Evolutionary conservation across 2,113 vertebrate species (phyloP).

Genomic region (Coturnix japonica): DNA sequence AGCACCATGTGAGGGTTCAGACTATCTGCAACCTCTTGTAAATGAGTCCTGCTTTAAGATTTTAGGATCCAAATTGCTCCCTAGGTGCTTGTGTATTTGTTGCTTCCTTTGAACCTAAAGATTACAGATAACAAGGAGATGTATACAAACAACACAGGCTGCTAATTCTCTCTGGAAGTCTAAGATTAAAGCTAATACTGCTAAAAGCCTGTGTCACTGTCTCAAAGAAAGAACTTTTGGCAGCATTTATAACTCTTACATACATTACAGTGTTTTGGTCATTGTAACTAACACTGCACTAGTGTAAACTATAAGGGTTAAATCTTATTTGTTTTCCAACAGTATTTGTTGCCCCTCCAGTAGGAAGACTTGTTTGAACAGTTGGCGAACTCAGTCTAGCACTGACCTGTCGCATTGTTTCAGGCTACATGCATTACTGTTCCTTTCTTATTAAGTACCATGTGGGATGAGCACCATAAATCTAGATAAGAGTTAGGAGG

Average conservation of each 20-base stretch:
- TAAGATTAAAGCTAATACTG: neutral
- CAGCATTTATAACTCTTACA: neutral
- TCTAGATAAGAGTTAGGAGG: neutral
- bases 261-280: neutral
- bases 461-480: neutral
- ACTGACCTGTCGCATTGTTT: neutral
- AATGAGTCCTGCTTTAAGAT: neutral
- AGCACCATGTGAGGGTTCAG: neutral
- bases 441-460: neutral
- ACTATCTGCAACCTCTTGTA: neutral
- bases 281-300: neutral
- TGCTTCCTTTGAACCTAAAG: constrained; percentile 17
- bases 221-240: neutral
- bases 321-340: neutral
- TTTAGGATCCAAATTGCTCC: neutral
- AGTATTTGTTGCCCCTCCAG: neutral
- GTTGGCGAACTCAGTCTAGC: neutral
- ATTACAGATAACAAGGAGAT: neutral
- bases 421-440: neutral
- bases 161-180: neutral
- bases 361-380: constrained; percentile 3
- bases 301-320: neutral
- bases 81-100: neutral
- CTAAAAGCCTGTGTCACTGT: neutral
- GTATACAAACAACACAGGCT: neutral